A percentile compares a stretch with the other conserved stretches of the same genome.
phyloP scores from a whole-genome alignment of 2,113 vertebrate species.

The Myotis brandtii region DNA sequence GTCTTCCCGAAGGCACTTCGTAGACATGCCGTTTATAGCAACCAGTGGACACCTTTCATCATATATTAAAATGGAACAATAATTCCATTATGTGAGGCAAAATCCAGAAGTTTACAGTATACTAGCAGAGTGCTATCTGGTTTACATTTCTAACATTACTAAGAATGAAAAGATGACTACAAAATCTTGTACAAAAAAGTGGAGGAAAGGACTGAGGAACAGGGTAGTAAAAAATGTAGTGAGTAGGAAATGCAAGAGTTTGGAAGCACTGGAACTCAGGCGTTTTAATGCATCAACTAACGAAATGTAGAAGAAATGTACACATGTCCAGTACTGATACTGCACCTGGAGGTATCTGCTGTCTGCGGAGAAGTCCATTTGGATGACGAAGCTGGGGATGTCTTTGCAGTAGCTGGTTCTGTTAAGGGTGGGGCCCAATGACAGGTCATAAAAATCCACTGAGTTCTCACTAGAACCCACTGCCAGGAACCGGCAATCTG shows the following conservation, averaged over 20 bases:
- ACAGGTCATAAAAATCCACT: slow-evolving; percentile 97
- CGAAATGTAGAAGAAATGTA: background rate
- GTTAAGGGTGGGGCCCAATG: slow-evolving; percentile 94
- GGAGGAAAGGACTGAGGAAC: background rate
- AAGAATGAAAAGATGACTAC: background rate
- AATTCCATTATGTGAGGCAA: background rate
- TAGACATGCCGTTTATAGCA: slow-evolving; percentile 97
- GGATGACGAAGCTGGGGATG: slow-evolving; percentile 96
- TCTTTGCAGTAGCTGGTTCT: slow-evolving; percentile 97
- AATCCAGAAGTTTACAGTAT: background rate
- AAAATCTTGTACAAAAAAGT: background rate
- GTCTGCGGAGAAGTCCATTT: slow-evolving; percentile 98
- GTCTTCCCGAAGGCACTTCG: slow-evolving; percentile 98
- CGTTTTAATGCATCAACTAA: background rate
- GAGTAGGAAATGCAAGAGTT: background rate
- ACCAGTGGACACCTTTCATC: slow-evolving; percentile 94
- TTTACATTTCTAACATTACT: background rate
- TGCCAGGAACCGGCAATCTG: slow-evolving; percentile 94
- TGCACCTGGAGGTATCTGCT: slow-evolving; percentile 93
- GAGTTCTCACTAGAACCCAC: slow-evolving; percentile 97
- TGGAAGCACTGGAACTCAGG: background rate
- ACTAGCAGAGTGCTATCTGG: background rate
- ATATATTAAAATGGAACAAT: slow-evolving; percentile 60
- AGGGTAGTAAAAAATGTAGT: background rate
- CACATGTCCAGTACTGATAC: fast-evolving